Evolutionary conservation across 2,888 invertebrate species (phyloP), one percentile per base, ranked within the genome.

Genomic region (Torymus aiolomorphi): DNA sequence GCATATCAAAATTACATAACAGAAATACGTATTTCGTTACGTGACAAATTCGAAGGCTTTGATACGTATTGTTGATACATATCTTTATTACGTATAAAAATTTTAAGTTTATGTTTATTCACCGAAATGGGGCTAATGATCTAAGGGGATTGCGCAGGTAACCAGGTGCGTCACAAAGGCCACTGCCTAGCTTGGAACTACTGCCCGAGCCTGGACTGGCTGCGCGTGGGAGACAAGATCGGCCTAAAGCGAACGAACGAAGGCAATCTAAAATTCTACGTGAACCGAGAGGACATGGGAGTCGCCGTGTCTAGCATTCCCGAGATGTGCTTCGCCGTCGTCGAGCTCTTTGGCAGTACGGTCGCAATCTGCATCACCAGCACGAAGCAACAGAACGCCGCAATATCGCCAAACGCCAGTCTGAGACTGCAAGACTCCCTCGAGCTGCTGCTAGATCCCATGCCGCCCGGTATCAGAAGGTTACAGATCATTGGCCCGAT

Each of bases 211-310:
- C 92, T 97, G 83, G 95, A 96, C 84, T 96, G 97, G 94, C 91
- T 98, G 14, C 93, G 95, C 42, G 93, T 94, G 0, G 96, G 96
- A 0, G 96, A 96, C 89, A 92, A 95, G 73, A 92, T 96, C 52
- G 96, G 96, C 0, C 90, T 97, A 24, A 94, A 95, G 87, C 92
- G 94, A 83, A 94, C 94, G 0, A 91, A 92, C 31, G 95, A 96
- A 82, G 93, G 94, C 11, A 92, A 93, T 20, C 92, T 97, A 8
- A 93, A 95, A 82, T 93, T 96, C 83, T 94, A 95, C 84, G 92
- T 97, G 76, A 97, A 97, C 89, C 95, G 96, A 0, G 96, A 96
- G 89, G 95, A 95, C 84, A 92, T 96, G 86, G 95, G 95, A 54
- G 92, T 94, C 10, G 94, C 94, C 52, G 95, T 96, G 77, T 93